Conservation (phyloP, 64 coral and sea anemone genomes). For the Porites australiensis region DNA sequence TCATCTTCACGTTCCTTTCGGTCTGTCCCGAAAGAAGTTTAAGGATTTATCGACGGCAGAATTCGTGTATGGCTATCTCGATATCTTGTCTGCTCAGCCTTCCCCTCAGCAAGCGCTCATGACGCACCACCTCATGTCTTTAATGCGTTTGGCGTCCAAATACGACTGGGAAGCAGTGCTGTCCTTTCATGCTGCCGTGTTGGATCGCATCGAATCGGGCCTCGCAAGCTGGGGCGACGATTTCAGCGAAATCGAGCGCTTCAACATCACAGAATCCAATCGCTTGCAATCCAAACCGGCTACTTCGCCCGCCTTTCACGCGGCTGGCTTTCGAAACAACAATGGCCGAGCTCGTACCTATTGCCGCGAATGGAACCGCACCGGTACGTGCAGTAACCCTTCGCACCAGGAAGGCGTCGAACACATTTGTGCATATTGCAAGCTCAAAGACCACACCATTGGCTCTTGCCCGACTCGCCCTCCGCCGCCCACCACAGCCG, state of each 20-base stretch:
- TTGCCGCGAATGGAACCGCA: conserved; percentile 49
- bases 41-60: conserved; percentile 12
- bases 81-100: not conserved
- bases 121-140: too few species aligned
- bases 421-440: not conserved
- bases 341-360: not conserved
- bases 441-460: not conserved
- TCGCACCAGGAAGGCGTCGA: not conserved
- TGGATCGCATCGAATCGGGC: too few species aligned
- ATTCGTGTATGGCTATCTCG: conserved; percentile 47
- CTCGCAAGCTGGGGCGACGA: too few species aligned
- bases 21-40: conserved; percentile 27
- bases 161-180: conserved; percentile 5
- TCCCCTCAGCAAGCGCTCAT: conserved; percentile 7
- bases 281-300: not conserved
- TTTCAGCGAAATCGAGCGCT: conserved; percentile 45
- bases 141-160: too few species aligned
- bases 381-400: not conserved
- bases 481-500: not conserved
- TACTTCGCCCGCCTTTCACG: too few species aligned
- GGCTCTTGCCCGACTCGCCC: not conserved
- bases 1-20: conserved; percentile 19
- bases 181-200: too few species aligned
- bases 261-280: conserved; percentile 51
- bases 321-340: too few species aligned